phyloP scores from a whole-genome alignment of 1,140 invertebrate species.

The Papilio polytes region DNA sequence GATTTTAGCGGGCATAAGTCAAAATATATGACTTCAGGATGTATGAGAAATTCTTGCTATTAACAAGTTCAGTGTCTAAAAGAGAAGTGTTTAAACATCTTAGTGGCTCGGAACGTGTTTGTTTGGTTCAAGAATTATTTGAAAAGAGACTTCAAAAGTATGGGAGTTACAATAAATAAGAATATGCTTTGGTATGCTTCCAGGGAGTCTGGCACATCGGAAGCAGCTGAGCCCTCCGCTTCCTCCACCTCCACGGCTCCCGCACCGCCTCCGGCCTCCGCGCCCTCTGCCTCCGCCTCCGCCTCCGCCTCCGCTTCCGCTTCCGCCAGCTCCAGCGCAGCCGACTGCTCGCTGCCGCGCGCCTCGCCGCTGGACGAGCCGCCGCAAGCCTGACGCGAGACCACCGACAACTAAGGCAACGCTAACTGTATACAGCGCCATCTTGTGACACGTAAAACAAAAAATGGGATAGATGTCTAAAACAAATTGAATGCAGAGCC shows the following conservation, averaged over 20 bases:
- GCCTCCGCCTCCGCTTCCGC: slow-evolving; percentile 48
- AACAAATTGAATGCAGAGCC: background rate
- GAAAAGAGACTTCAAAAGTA: too few relatives aligned
- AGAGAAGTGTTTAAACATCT: too few relatives aligned
- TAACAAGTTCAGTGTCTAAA: too few relatives aligned
- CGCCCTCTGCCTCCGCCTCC: slow-evolving; percentile 44
- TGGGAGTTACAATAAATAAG: background rate
- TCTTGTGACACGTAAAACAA: background rate
- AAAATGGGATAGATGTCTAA: too few relatives aligned
- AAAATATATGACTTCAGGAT: too few relatives aligned
- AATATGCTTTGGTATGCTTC: background rate
- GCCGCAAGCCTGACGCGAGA: slow-evolving; percentile 75
- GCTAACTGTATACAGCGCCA: background rate
- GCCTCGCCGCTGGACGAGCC: slow-evolving; percentile 78
- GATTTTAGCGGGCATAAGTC: too few relatives aligned
- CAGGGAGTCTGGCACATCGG: slow-evolving; percentile 56
- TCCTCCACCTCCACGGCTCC: slow-evolving; percentile 38
- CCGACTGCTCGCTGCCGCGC: slow-evolving; percentile 64
- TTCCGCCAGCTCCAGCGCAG: slow-evolving; percentile 47
- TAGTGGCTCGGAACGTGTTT: too few relatives aligned
- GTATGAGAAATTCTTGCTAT: too few relatives aligned
- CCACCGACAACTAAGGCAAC: background rate
- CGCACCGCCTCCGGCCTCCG: slow-evolving; percentile 46
- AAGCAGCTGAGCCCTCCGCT: slow-evolving; percentile 44
- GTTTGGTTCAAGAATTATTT: too few relatives aligned